Conservation (phyloP, 2,888 invertebrate genomes). For the Apamea anceps region DNA sequence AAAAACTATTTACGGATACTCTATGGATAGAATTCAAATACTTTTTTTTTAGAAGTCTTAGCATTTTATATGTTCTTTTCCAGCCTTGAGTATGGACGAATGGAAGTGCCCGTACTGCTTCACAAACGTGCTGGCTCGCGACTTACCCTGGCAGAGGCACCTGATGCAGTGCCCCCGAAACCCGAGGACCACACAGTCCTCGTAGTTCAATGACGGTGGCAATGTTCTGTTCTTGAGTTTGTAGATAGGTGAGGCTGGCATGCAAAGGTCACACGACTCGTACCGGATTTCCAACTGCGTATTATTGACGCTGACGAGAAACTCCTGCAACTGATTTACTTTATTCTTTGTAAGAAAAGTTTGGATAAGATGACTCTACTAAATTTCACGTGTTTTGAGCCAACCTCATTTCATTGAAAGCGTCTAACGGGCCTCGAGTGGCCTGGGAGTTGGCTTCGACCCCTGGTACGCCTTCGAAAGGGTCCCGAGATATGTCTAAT, state of each 20-base stretch:
- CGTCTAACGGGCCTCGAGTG: neutral
- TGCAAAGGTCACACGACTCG: conserved; percentile 11
- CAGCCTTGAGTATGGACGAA: conserved; percentile 90
- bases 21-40: neutral
- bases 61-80: neutral
- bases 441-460: neutral
- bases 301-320: neutral
- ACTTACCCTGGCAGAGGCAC: conserved; percentile 96
- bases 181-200: conserved; percentile 79
- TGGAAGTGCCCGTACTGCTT: conserved; percentile 97
- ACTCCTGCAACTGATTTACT: neutral
- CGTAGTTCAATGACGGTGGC: conserved; percentile 51
- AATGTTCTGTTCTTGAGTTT: conserved; percentile 15
- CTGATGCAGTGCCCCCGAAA: conserved; percentile 91
- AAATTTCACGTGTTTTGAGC: neutral
- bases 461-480: neutral
- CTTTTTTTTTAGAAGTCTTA: neutral
- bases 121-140: conserved; percentile 93
- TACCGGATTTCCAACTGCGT: neutral
- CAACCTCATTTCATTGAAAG: neutral
- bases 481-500: neutral
- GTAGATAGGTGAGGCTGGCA: conserved; percentile 15
- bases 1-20: neutral
- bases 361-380: neutral
- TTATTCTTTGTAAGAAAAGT: neutral